Evolutionary conservation across 2,888 invertebrate genomes (phyloP), one percentile per base, ranked within the genome.

Genomic region (Dryobotodes eremita): DNA sequence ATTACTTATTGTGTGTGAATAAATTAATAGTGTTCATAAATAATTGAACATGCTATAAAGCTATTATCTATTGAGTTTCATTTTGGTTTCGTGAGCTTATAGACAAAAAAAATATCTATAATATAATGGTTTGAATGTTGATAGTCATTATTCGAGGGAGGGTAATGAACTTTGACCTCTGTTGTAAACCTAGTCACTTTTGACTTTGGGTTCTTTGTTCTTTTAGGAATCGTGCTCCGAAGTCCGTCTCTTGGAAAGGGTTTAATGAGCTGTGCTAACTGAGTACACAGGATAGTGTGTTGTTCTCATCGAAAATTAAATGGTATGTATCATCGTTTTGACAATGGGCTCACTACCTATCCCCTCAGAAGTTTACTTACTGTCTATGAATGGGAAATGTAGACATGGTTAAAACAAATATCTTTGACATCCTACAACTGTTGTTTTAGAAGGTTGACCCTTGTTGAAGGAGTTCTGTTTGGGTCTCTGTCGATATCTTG

Each of bases 191-290:
- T 82, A 88, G 86, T 90, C 86, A 89, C 88, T 89, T 90, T 89
- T 90, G 88, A 91, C 89, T 91, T 91, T 87, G 66, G 82, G 75
- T 75, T 88, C 87, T 89, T 89, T 86, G 83, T 86, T 88, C 82
- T 85, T 82, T 86, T 84, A 80, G 79, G 81, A 88, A 84, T 88
- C 86, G 78, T 83, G 86, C 75, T 75, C 77, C 77, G 80, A 68
- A 82, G 82, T 80, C 71, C 82, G 79, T 84, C 86, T 77, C 71
- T 50, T 74, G 79, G 73, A 74, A 75, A 80, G 53, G 80, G 87
- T 76, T 89, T 90, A 92, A 91, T 92, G 89, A 92, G 87, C 89
- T 89, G 84, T 88, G 82, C 62, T 86, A 82, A 83, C 87, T 55
- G 75, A 84, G 62, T 77, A 75, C 70, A 77, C 71, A 85, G 74